Evolutionary conservation across 2,888 invertebrate species (phyloP).

Genomic region (Operophtera brumata): DNA sequence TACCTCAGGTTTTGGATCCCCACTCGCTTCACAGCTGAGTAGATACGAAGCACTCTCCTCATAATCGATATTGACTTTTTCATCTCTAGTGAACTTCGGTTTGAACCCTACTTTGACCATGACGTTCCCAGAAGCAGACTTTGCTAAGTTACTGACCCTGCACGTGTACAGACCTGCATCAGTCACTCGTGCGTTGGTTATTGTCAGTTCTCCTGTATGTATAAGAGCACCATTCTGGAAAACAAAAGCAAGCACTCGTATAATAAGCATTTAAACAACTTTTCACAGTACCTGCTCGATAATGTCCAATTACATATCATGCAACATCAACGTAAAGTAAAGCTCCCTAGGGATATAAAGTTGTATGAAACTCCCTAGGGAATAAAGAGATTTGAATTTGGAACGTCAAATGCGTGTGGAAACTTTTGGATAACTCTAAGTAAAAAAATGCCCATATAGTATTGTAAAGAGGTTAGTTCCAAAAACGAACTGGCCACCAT

Average conservation of each 20-base stretch:
- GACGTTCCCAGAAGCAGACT: conserved; percentile 35
- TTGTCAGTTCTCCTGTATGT: conserved; percentile 30
- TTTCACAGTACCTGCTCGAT: too few relatives aligned
- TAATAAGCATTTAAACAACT: background rate
- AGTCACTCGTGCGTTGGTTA: conserved; percentile 32
- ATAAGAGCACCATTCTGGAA: conserved; percentile 41
- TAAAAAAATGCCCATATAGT: too few relatives aligned
- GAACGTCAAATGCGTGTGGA: too few relatives aligned
- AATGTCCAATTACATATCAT: too few relatives aligned
- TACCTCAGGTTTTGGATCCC: conserved; percentile 48
- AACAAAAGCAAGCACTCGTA: conserved; percentile 8
- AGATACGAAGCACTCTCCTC: conserved; percentile 20
- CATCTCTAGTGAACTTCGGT: conserved; percentile 42
- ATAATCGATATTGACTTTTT: conserved; percentile 38
- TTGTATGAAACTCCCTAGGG: too few relatives aligned
- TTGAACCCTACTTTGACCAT: conserved; percentile 45
- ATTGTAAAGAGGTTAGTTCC: too few relatives aligned
- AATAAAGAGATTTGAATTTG: too few relatives aligned
- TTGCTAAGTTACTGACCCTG: conserved; percentile 42
- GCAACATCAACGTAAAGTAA: too few relatives aligned
- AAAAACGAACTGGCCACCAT: too few relatives aligned
- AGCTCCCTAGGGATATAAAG: too few relatives aligned
- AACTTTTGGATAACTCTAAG: too few relatives aligned
- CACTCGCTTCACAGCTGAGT: conserved; percentile 46
- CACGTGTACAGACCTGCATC: conserved; percentile 56